phyloP scores from a whole-genome alignment of 2,797 vertebrate species.

The Chrysolophus pictus region DNA sequence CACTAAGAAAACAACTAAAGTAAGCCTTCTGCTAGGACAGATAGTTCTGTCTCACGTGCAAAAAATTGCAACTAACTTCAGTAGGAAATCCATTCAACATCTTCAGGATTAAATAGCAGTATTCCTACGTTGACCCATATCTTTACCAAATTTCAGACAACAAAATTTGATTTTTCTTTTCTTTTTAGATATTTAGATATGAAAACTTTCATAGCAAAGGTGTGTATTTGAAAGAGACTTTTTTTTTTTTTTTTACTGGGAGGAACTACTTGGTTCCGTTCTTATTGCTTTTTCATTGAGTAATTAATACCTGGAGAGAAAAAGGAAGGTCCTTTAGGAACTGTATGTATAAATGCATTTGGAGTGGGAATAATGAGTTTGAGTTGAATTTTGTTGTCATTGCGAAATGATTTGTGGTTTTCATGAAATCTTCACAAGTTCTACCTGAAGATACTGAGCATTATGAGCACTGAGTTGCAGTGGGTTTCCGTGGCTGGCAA shows the following conservation, averaged over 20 bases:
- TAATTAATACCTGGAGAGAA: background rate
- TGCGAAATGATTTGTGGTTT: background rate
- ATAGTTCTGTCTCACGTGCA: rapidly evolving
- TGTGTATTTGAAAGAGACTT: background rate
- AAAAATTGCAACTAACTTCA: background rate
- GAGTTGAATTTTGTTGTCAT: background rate
- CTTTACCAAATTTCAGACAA: background rate
- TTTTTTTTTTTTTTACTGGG: background rate
- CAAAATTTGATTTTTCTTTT: background rate
- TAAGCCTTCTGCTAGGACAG: background rate
- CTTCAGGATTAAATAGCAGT: background rate
- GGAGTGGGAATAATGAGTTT: background rate
- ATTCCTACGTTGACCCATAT: background rate
- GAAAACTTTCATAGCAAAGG: background rate
- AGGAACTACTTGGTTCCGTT: background rate
- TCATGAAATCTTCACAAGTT: background rate
- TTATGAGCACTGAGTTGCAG: background rate
- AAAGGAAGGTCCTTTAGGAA: background rate
- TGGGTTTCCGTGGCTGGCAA: background rate
- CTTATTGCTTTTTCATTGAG: background rate
- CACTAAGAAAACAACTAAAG: background rate
- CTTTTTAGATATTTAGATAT: background rate
- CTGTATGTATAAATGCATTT: background rate
- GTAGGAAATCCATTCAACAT: background rate
- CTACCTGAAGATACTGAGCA: background rate